Conservation (phyloP, 1,140 invertebrate species). For the Drosophila pruinosa region DNA sequence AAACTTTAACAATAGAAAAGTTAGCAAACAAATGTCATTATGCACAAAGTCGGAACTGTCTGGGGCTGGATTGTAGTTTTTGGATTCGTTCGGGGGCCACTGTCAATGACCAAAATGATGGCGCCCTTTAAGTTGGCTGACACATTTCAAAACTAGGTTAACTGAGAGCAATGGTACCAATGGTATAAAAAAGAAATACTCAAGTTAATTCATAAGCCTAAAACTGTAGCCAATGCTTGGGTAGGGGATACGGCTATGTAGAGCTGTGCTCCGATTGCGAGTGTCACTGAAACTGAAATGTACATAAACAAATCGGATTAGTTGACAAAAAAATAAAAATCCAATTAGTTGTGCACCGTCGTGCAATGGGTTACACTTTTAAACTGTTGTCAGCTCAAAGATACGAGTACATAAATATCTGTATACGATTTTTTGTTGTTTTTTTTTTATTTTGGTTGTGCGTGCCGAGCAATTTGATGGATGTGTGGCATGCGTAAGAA, state of each 20-base stretch:
- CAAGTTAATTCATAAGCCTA: conserved; percentile 69
- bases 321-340: conserved; percentile 66
- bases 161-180: conserved; percentile 28
- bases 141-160: conserved; percentile 68
- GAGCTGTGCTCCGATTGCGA: conserved; percentile 40
- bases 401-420: conserved; percentile 21
- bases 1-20: conserved; percentile 75
- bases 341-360: conserved; percentile 63
- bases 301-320: conserved; percentile 74
- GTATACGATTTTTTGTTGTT: conserved; percentile 12
- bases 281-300: conserved; percentile 37
- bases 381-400: conserved; percentile 41
- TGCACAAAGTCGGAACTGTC: conserved; percentile 32
- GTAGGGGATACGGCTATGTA: conserved; percentile 17
- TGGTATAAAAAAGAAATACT: conserved; percentile 10
- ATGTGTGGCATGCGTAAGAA: conserved; percentile 77
- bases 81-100: conserved; percentile 12
- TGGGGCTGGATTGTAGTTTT: conserved; percentile 13
- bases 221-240: conserved; percentile 68
- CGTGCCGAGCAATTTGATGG: conserved; percentile 50
- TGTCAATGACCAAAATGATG: conserved; percentile 19
- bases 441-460: not conserved
- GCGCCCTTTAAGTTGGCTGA: conserved; percentile 43
- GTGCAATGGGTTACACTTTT: conserved; percentile 45
- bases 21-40: conserved; percentile 75